These are phyloP conservation scores for Stegana nigrithorax DNA, from an alignment of 2,888 invertebrate species.

Conservation along the genomic window DNA sequence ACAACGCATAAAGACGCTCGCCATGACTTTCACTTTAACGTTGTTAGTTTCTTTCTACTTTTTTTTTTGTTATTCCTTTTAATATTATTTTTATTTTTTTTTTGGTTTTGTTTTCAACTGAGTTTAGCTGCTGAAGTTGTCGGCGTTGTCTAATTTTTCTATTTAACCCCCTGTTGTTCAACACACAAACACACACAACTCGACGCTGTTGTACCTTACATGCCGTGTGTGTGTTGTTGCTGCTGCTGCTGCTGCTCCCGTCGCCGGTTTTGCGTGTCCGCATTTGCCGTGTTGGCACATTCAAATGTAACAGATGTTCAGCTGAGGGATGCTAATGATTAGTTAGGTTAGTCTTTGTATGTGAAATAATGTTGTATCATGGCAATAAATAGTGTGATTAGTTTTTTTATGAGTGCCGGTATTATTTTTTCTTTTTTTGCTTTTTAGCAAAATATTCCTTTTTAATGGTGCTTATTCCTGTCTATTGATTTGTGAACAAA, in stretches of 20 bases:
- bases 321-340: constrained; percentile 61
- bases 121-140: constrained; percentile 15
- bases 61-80: too few relatives aligned
- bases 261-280: background rate
- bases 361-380: constrained; percentile 63
- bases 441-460: too few relatives aligned
- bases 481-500: too few relatives aligned
- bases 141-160: constrained; percentile 26
- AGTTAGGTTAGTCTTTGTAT: constrained; percentile 17
- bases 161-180: constrained; percentile 5
- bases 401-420: background rate
- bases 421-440: background rate
- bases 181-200: background rate
- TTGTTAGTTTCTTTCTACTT: too few relatives aligned
- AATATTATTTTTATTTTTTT: background rate
- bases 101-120: too few relatives aligned
- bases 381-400: constrained; percentile 64
- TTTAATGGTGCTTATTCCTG: too few relatives aligned
- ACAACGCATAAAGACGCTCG: too few relatives aligned
- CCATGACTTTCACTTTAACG: too few relatives aligned
- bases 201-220: background rate
- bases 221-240: background rate
- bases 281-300: constrained; percentile 26
- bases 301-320: constrained; percentile 61
- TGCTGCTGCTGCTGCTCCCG: background rate